Percentiles rank a stretch among this genome's conserved stretches.
These are phyloP conservation scores for Drosophila equinoxialis DNA, from an alignment of 1,140 invertebrate genomes.

Conservation along the genomic window DNA sequence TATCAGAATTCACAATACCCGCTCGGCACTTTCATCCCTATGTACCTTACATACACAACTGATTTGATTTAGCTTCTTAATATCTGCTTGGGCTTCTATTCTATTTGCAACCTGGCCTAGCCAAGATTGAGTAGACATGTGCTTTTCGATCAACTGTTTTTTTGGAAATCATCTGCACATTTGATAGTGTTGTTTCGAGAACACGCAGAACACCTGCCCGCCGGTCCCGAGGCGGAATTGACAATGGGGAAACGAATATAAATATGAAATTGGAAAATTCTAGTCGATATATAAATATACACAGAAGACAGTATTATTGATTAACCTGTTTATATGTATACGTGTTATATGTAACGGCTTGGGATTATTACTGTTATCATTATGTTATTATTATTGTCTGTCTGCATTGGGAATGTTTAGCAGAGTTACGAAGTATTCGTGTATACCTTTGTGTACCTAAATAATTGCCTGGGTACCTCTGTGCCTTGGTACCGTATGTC, in stretches of 20 bases:
- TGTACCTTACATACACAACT: slow-evolving; percentile 1
- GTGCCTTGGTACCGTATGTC: no score
- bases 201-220: background rate
- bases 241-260: background rate
- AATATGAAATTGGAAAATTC: background rate
- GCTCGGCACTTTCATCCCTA: slow-evolving; percentile 1
- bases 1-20: slow-evolving; percentile 1
- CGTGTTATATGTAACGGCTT: slow-evolving; percentile 4
- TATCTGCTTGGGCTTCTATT: slow-evolving; percentile 8
- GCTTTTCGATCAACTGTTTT: slow-evolving; percentile 2
- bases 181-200: background rate
- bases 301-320: background rate
- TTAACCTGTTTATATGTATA: background rate
- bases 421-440: slow-evolving; percentile 1
- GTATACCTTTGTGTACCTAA: slow-evolving; percentile 8
- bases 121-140: background rate
- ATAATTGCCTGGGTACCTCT: background rate
- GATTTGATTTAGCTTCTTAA: slow-evolving; percentile 6
- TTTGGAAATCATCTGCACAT: slow-evolving; percentile 6
- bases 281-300: background rate
- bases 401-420: slow-evolving; percentile 11
- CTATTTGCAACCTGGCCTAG: slow-evolving; percentile 1
- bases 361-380: background rate
- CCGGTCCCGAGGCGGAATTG: no score
- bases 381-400: background rate